Conservation (phyloP, 2,888 invertebrate species). For the Amphipyra tragopoginis region DNA sequence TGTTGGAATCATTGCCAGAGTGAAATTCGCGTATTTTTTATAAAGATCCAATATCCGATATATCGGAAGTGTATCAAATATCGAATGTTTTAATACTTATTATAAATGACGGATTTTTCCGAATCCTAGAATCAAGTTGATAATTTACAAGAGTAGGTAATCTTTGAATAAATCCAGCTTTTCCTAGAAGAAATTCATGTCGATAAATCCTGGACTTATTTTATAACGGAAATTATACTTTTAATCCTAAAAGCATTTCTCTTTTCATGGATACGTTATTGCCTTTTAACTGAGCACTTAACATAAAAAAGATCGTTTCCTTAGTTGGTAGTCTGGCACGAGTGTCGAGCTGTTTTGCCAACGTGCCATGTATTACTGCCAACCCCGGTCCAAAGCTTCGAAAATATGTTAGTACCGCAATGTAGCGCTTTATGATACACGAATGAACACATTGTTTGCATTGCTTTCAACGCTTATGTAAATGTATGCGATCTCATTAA, state of each 20-base stretch:
- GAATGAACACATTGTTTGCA: slow-evolving; percentile 50
- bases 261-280: slow-evolving; percentile 45
- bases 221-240: slow-evolving; percentile 38
- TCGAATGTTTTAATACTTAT: no score
- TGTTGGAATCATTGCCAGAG: no score
- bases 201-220: slow-evolving; percentile 8
- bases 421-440: slow-evolving; percentile 28
- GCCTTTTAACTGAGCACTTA: slow-evolving; percentile 59
- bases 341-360: slow-evolving; percentile 27
- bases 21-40: no score
- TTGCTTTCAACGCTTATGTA: slow-evolving; percentile 35
- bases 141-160: no score
- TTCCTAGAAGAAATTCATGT: slow-evolving; percentile 4
- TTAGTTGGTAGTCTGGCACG: slow-evolving; percentile 34
- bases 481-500: slow-evolving; percentile 34
- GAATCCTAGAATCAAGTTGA: no score
- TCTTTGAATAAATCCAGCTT: background rate
- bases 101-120: no score
- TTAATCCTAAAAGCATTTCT: slow-evolving; percentile 32
- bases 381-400: slow-evolving; percentile 24
- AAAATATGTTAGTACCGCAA: slow-evolving; percentile 44
- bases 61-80: no score
- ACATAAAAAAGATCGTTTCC: slow-evolving; percentile 57
- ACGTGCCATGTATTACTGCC: slow-evolving; percentile 32
- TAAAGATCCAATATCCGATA: no score